phyloP scores from a whole-genome alignment of 1,140 invertebrate genomes.

The Laodelphax striatellus region DNA sequence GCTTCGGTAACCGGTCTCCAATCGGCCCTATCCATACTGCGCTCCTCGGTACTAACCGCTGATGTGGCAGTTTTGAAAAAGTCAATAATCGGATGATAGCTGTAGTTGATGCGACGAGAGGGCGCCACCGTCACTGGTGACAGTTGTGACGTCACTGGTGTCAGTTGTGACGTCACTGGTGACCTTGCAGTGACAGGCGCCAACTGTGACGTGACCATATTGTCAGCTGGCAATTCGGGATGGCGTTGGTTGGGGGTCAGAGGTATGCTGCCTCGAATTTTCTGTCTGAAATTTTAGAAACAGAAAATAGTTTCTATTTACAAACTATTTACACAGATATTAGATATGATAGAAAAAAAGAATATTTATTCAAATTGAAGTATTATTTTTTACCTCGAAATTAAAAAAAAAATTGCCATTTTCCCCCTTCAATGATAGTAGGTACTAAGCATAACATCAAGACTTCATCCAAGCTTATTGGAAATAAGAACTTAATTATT shows the following conservation, averaged over 20 bases:
- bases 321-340: not conserved
- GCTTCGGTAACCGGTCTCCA: constrained; percentile 20
- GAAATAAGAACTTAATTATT: no score
- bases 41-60: not conserved
- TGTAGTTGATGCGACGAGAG: constrained; percentile 53
- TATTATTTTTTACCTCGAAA: no score
- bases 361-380: no score
- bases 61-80: constrained; percentile 44
- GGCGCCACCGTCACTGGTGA: constrained; percentile 24
- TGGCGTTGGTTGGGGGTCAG: constrained; percentile 15
- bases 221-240: constrained; percentile 18
- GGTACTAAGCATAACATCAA: no score
- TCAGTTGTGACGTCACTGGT: constrained; percentile 9
- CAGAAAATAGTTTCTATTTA: not conserved
- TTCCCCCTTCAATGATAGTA: no score
- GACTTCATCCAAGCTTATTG: no score
- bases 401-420: no score
- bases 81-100: constrained; percentile 74
- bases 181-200: constrained; percentile 1
- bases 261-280: no score
- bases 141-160: constrained; percentile 10
- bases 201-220: constrained; percentile 10
- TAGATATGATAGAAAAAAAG: not conserved
- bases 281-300: no score
- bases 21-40: constrained; percentile 16